These are phyloP conservation scores for Margaritifera margaritifera DNA, from an alignment of 2,888 invertebrate genomes.

Conservation along the genomic window DNA sequence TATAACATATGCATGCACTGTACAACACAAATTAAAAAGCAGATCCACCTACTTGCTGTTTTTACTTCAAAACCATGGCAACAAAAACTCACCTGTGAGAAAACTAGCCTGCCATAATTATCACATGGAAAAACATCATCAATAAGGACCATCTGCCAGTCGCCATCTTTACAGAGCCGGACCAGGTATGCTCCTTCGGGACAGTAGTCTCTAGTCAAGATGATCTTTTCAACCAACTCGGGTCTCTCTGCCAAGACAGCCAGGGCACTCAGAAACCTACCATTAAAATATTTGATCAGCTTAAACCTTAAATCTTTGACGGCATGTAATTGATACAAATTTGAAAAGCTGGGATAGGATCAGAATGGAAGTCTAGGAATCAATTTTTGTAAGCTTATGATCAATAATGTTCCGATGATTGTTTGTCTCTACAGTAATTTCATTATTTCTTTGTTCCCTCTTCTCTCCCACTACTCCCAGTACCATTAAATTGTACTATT, in stretches of 20 bases:
- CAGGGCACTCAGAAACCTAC: slow-evolving; percentile 87
- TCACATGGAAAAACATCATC: slow-evolving; percentile 98
- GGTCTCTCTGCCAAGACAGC: slow-evolving; percentile 97
- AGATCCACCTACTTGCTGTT: too few relatives aligned
- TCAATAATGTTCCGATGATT: too few relatives aligned
- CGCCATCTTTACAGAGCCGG: slow-evolving; percentile 94
- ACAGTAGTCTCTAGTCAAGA: slow-evolving; percentile 86
- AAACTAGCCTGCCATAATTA: slow-evolving; percentile 90
- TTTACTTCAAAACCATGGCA: too few relatives aligned
- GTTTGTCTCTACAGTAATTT: too few relatives aligned
- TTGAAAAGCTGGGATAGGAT: too few relatives aligned
- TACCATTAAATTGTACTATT: too few relatives aligned
- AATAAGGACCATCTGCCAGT: slow-evolving; percentile 95
- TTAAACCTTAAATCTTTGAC: neutral
- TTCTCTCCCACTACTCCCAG: too few relatives aligned
- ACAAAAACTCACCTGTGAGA: slow-evolving; percentile 84
- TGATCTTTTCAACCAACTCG: slow-evolving; percentile 91
- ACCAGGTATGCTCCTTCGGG: slow-evolving; percentile 79
- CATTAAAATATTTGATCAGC: neutral
- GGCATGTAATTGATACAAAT: neutral
- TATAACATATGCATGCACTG: too few relatives aligned
- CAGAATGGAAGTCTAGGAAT: too few relatives aligned
- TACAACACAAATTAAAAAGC: too few relatives aligned
- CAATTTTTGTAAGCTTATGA: neutral
- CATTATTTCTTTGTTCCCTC: too few relatives aligned